Conservation (phyloP, 2,888 invertebrate genomes). For the Aethes cnicana region DNA sequence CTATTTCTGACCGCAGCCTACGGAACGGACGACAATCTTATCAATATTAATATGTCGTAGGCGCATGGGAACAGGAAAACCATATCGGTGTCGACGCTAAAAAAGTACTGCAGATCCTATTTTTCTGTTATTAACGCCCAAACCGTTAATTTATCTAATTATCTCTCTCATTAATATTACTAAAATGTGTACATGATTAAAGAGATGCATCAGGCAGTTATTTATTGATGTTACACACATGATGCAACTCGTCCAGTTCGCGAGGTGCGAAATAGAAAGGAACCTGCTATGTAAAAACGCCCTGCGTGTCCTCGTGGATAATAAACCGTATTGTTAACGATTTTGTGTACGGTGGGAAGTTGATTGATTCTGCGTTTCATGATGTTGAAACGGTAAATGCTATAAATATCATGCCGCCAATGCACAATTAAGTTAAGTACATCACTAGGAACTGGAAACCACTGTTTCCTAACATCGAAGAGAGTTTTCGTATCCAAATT, state of each 20-base stretch:
- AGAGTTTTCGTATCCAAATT: too few species aligned
- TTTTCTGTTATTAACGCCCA: too few species aligned
- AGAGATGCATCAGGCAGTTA: constrained; percentile 41
- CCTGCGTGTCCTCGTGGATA: neutral
- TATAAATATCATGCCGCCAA: too few species aligned
- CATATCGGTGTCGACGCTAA: neutral
- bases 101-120: neutral
- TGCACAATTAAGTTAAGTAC: too few species aligned
- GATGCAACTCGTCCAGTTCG: constrained; percentile 40
- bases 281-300: constrained; percentile 6
- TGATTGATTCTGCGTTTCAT: too few species aligned
- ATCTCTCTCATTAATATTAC: too few species aligned
- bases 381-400: too few species aligned
- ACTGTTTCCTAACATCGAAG: too few species aligned
- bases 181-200: constrained; percentile 22
- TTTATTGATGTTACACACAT: constrained; percentile 49
- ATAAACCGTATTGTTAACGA: neutral
- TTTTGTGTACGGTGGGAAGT: neutral
- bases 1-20: constrained; percentile 67
- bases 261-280: constrained; percentile 28
- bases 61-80: neutral
- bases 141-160: neutral
- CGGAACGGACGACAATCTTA: constrained; percentile 31
- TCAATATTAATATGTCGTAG: constrained; percentile 8
- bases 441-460: too few species aligned